Evolutionary conservation across 35 echinoderm and acorn worm genomes (phyloP).

Genomic region (Ophiothrix spiculata): DNA sequence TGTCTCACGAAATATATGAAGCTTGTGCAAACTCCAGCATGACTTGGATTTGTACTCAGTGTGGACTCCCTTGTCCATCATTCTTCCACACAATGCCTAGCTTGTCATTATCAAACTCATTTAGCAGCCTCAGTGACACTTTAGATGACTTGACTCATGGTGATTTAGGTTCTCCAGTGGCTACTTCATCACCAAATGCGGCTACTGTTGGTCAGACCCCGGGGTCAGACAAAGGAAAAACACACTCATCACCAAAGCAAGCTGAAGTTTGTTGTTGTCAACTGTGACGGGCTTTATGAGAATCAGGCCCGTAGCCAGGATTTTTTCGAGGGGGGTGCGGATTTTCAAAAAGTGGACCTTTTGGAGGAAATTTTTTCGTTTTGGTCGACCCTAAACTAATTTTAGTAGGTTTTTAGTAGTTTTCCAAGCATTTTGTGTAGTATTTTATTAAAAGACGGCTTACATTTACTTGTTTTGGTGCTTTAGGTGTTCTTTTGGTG

Average conservation of each 20-base stretch:
- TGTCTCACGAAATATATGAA: neutral
- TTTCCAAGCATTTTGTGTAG: too few relatives aligned
- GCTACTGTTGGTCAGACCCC: neutral
- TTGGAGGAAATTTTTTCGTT: too few relatives aligned
- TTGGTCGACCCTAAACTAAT: too few relatives aligned
- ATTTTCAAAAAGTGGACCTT: too few relatives aligned
- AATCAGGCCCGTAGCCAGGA: too few relatives aligned
- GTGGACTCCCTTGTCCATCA: conserved; percentile 31
- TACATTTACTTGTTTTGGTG: too few relatives aligned
- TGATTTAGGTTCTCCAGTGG: conserved; percentile 21
- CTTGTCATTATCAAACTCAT: conserved; percentile 11
- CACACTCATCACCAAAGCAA: neutral
- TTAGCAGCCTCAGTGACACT: conserved; percentile 30
- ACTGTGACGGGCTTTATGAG: conserved; percentile 47
- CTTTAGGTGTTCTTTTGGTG: too few relatives aligned
- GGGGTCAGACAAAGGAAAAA: neutral
- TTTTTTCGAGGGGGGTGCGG: too few relatives aligned
- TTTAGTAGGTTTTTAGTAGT: too few relatives aligned
- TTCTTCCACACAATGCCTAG: conserved; percentile 6
- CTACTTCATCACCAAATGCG: conserved; percentile 23
- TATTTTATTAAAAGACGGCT: too few relatives aligned
- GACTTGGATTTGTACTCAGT: conserved; percentile 36
- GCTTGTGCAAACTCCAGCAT: neutral
- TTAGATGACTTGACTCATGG: neutral
- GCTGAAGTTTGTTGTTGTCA: conserved; percentile 16